These are phyloP conservation scores for Tapera naevia DNA, from an alignment of 2,797 vertebrate genomes.

Conservation along the genomic window DNA sequence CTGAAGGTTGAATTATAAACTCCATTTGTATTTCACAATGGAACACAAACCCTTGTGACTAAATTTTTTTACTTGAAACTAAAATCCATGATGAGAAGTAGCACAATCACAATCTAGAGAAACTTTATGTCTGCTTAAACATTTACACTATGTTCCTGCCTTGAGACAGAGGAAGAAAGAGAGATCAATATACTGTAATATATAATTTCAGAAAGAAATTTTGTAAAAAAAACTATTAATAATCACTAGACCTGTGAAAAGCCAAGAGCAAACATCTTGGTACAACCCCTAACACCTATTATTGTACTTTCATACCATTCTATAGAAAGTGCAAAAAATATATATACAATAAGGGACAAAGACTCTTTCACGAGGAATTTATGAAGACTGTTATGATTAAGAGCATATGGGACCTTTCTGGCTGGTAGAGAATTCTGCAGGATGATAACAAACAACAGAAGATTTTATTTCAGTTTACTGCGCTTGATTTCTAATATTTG, in stretches of 20 bases:
- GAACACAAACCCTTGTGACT: constrained; percentile 54
- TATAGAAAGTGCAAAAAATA: constrained; percentile 70
- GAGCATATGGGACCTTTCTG: constrained; percentile 31
- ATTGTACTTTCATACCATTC: constrained; percentile 50
- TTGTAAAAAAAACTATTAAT: constrained; percentile 51
- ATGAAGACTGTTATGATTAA: constrained; percentile 62
- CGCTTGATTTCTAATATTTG: constrained; percentile 37
- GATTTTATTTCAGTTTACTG: constrained; percentile 52
- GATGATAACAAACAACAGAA: constrained; percentile 32
- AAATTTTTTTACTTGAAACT: constrained; percentile 73
- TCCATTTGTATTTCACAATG: constrained; percentile 68
- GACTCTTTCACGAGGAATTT: constrained; percentile 39
- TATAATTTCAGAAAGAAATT: constrained; percentile 48
- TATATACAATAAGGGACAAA: constrained; percentile 34
- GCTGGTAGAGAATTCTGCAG: constrained; percentile 36
- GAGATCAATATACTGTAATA: not conserved
- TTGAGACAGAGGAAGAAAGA: constrained; percentile 45
- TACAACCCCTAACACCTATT: constrained; percentile 27
- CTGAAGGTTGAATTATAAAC: constrained; percentile 72
- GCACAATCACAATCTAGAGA: constrained; percentile 82
- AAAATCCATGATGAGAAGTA: constrained; percentile 78
- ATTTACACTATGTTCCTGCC: constrained; percentile 57
- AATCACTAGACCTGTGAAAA: constrained; percentile 30
- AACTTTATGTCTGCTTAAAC: constrained; percentile 65
- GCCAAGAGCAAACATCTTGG: constrained; percentile 24